These are phyloP conservation scores for Erebia aethiops DNA, from an alignment of 2,888 invertebrate species.

Conservation along the genomic window DNA sequence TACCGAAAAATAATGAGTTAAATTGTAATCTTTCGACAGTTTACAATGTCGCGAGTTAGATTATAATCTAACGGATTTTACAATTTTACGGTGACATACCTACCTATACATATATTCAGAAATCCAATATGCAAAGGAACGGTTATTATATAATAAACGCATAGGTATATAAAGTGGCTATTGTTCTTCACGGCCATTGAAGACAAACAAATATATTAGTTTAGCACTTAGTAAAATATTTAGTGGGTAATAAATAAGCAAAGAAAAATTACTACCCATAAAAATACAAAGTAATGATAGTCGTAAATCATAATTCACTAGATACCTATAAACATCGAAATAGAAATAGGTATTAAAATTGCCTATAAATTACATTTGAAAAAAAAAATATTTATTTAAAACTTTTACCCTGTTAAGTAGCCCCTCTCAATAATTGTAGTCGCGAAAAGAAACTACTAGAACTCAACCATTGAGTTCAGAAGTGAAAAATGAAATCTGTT, in stretches of 20 bases:
- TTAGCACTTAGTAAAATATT: conserved; percentile 24
- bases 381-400: neutral
- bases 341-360: neutral
- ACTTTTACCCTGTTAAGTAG: neutral
- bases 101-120: neutral
- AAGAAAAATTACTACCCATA: neutral
- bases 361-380: neutral
- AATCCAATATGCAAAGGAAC: conserved; percentile 3
- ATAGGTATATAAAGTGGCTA: conserved; percentile 27
- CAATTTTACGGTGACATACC: too few species aligned
- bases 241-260: conserved; percentile 12
- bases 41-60: too few species aligned
- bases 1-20: too few species aligned
- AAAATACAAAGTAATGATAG: conserved; percentile 9
- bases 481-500: too few species aligned
- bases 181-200: conserved; percentile 33
- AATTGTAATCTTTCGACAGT: too few species aligned
- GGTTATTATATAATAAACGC: conserved; percentile 6
- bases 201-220: conserved; percentile 19
- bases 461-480: too few species aligned
- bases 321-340: neutral
- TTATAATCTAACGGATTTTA: too few species aligned
- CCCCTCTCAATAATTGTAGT: too few species aligned
- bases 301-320: conserved; percentile 2
- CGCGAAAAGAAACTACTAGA: too few species aligned